Evolutionary conservation across 2,113 vertebrate species (phyloP).

Genomic region (Gasterosteus nipponicus): DNA sequence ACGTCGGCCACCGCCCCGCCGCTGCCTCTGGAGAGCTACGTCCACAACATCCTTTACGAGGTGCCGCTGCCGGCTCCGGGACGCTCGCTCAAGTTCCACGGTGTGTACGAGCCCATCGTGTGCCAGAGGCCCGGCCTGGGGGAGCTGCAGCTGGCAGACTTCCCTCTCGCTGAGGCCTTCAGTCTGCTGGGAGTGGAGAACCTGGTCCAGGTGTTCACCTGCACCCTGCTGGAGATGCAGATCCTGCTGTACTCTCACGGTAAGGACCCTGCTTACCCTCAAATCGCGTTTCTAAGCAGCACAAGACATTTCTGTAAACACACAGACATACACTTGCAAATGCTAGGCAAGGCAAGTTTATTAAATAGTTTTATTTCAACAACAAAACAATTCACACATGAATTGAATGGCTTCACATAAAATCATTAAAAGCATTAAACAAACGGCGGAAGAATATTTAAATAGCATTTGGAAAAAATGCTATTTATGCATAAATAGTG

Average conservation of each 20-base stretch:
- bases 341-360: background rate
- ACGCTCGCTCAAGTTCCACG: slow-evolving; percentile 90
- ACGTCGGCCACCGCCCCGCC: slow-evolving; percentile 85
- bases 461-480: too few species aligned
- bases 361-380: too few species aligned
- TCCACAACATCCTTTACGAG: slow-evolving; percentile 93
- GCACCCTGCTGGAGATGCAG: slow-evolving; percentile 94
- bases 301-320: background rate
- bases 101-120: slow-evolving; percentile 90
- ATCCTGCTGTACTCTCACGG: slow-evolving; percentile 94
- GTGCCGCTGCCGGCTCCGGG: slow-evolving; percentile 91
- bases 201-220: slow-evolving; percentile 93
- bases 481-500: too few species aligned
- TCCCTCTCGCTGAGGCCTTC: slow-evolving; percentile 86
- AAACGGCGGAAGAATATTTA: too few species aligned
- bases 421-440: too few species aligned
- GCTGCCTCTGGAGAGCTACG: slow-evolving; percentile 91
- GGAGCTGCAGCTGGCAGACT: slow-evolving; percentile 90
- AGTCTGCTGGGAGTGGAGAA: slow-evolving; percentile 90
- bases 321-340: background rate
- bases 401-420: too few species aligned
- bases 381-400: too few species aligned
- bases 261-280: slow-evolving; percentile 56
- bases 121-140: slow-evolving; percentile 90
- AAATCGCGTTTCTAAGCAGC: background rate